Percentiles rank a stretch among this genome's conserved stretches.
Evolutionary conservation across 2,113 vertebrate genomes (phyloP).

Genomic region (Gymnarchus niloticus): DNA sequence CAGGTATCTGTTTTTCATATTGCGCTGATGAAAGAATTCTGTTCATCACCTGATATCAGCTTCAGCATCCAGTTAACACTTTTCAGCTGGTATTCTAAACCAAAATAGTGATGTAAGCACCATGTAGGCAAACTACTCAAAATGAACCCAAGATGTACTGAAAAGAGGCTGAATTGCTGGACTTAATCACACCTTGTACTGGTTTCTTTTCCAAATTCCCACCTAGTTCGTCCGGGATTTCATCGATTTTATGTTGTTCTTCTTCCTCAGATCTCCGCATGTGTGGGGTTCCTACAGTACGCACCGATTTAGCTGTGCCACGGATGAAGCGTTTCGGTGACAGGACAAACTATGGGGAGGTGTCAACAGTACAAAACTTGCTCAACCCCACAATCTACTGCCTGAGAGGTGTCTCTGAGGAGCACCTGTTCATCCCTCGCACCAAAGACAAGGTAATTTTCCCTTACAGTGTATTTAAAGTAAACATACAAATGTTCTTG

Average conservation of each 20-base stretch:
- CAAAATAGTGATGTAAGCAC: too few relatives aligned
- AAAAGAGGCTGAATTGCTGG: not conserved
- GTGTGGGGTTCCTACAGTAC: constrained; percentile 68
- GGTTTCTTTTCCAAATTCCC: not conserved
- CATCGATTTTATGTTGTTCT: not conserved
- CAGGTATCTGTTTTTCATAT: not conserved
- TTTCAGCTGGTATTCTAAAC: not conserved
- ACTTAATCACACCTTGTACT: not conserved
- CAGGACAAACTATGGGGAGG: constrained; percentile 73
- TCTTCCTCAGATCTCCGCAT: constrained; percentile 53
- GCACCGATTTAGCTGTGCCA: constrained; percentile 68
- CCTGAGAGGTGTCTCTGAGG: constrained; percentile 65
- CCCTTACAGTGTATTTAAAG: not conserved
- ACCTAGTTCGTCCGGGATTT: not conserved
- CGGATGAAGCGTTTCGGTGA: constrained; percentile 62
- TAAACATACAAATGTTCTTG: too few relatives aligned
- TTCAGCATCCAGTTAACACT: not conserved
- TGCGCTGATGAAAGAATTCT: not conserved
- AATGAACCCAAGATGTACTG: not conserved
- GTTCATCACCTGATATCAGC: not conserved
- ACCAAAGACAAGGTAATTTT: constrained; percentile 70
- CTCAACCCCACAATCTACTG: constrained; percentile 67
- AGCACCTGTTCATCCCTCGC: constrained; percentile 66
- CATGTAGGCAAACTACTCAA: too few relatives aligned
- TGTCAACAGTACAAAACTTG: constrained; percentile 54